phyloP scores from a whole-genome alignment of 1,140 invertebrate species.

The Linepithema humile region DNA sequence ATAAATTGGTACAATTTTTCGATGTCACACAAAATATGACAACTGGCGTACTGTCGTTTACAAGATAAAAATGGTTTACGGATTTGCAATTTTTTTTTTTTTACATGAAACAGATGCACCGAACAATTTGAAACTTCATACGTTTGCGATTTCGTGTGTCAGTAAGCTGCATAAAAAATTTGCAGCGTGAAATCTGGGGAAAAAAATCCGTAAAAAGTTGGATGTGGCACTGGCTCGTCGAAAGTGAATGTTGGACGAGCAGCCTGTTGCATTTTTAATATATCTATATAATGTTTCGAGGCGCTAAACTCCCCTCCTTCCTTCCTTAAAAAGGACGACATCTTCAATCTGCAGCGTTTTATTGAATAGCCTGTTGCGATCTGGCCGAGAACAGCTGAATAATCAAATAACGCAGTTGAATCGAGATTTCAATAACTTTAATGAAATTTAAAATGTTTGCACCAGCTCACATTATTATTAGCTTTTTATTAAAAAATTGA shows the following conservation, averaged over 20 bases:
- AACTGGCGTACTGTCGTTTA: not conserved
- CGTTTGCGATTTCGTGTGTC: slow-evolving; percentile 1
- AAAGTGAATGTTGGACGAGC: slow-evolving; percentile 38
- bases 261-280: slow-evolving; percentile 58
- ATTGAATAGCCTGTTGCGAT: slow-evolving; percentile 33
- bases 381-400: slow-evolving; percentile 2
- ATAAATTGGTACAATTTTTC: slow-evolving; percentile 36
- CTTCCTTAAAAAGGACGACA: not conserved
- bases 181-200: not conserved
- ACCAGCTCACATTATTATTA: not conserved
- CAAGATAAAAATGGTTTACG: slow-evolving; percentile 28
- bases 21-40: not conserved
- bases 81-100: not conserved
- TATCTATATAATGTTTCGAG: slow-evolving; percentile 15
- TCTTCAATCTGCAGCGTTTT: slow-evolving; percentile 3
- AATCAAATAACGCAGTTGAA: not conserved
- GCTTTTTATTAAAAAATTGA: not conserved
- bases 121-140: slow-evolving; percentile 23
- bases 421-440: not conserved
- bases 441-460: not conserved
- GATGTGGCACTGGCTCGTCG: not conserved
- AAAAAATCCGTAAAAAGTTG: slow-evolving; percentile 25
- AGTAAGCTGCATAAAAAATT: slow-evolving; percentile 45
- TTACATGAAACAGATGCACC: not conserved
- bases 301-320: slow-evolving; percentile 20